A percentile compares a stretch with the other conserved stretches of the same genome.
These are phyloP conservation scores for Romanogobio albipinnatus DNA, from an alignment of 2,113 vertebrate species.

Conservation along the genomic window DNA sequence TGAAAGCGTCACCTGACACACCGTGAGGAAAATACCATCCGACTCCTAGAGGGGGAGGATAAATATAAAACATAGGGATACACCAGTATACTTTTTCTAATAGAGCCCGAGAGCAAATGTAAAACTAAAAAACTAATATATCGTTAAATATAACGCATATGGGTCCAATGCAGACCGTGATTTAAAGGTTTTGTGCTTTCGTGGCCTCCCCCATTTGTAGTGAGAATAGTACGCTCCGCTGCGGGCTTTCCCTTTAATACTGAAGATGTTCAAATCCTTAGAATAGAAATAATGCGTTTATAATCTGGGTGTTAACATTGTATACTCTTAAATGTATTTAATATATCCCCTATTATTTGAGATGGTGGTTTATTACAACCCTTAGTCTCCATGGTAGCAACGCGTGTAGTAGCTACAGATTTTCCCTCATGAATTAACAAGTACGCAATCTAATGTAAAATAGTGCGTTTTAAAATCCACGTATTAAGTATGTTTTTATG, in stretches of 20 bases:
- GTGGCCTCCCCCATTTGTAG: not conserved
- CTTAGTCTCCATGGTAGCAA: too few relatives aligned
- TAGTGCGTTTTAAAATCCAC: not conserved
- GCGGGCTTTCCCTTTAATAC: conserved; percentile 36
- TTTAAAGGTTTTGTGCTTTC: not conserved
- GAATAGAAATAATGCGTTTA: conserved; percentile 60
- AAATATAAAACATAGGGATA: not conserved
- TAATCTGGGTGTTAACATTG: conserved; percentile 16
- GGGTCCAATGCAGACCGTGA: not conserved
- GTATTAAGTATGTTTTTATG: not conserved
- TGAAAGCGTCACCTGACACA: conserved; percentile 19
- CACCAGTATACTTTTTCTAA: not conserved
- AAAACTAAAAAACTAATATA: not conserved
- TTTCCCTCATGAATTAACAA: not conserved
- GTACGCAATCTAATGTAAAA: not conserved
- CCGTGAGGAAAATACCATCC: conserved; percentile 1
- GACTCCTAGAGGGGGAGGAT: not conserved
- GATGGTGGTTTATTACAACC: not conserved
- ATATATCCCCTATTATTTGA: not conserved
- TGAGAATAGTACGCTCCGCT: conserved; percentile 3
- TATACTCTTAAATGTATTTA: not conserved
- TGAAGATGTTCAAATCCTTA: conserved; percentile 1
- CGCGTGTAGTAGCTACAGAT: not conserved
- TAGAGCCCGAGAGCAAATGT: not conserved
- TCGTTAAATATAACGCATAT: not conserved